Evolutionary conservation across 2,113 vertebrate genomes (phyloP).

Genomic region (Gnathonemus echidnorhynchus): DNA sequence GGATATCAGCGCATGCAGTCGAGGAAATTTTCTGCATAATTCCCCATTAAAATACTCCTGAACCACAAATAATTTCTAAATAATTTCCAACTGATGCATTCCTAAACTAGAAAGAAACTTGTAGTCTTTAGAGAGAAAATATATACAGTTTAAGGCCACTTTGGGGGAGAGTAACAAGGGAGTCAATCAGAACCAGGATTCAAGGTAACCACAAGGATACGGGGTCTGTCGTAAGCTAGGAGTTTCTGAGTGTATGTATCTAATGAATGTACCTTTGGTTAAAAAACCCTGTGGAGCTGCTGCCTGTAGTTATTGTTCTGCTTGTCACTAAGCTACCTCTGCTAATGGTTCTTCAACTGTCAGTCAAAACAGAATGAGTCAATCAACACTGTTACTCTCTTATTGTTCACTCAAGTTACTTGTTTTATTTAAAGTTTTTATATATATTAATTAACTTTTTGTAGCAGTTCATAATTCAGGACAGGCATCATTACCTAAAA

Average conservation of each 20-base stretch:
- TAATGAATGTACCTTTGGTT: not conserved
- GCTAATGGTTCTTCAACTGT: slow-evolving; percentile 21
- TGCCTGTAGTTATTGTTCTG: not conserved
- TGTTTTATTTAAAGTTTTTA: not conserved
- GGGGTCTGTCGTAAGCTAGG: not conserved
- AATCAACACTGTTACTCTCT: not conserved
- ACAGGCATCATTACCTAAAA: not conserved
- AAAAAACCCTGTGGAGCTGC: not conserved
- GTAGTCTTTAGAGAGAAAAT: not conserved
- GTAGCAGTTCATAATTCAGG: not conserved
- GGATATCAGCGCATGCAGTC: not conserved
- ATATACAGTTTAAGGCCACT: not conserved
- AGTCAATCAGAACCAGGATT: not conserved
- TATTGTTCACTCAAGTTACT: not conserved
- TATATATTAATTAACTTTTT: not conserved
- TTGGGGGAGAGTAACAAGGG: not conserved
- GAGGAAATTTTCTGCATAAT: not conserved
- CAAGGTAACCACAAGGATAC: not conserved
- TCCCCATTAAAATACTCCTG: not conserved
- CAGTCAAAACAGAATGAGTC: not conserved
- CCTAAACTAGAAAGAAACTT: not conserved
- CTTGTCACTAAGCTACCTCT: not conserved
- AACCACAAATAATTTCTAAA: not conserved
- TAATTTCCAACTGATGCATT: not conserved
- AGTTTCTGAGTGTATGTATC: not conserved